A percentile compares a stretch with the other conserved stretches of the same genome.
phyloP scores from a whole-genome alignment of 2,797 vertebrate genomes.

The Loriculus beryllinus region DNA sequence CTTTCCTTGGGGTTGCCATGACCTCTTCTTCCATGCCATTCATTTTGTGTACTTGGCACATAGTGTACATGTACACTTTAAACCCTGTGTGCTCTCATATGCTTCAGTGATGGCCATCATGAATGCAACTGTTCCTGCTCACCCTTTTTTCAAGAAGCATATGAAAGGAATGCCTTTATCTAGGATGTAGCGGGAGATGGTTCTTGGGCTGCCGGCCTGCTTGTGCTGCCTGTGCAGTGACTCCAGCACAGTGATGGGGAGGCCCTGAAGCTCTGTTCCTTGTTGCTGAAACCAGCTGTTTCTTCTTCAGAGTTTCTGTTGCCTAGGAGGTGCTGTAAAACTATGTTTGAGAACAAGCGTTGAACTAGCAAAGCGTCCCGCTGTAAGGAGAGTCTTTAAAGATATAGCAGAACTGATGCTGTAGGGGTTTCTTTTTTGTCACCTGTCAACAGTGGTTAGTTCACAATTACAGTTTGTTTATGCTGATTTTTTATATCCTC shows the following conservation, averaged over 20 bases:
- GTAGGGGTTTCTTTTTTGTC: not conserved
- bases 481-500: not conserved
- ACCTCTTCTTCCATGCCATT: not conserved
- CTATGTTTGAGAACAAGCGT: not conserved
- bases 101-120: not conserved
- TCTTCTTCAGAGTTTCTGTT: not conserved
- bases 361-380: not conserved
- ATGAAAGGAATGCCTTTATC: not conserved
- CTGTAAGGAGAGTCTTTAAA: not conserved
- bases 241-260: not conserved
- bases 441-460: not conserved
- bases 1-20: not conserved
- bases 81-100: not conserved
- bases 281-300: not conserved
- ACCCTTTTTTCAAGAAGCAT: not conserved
- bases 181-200: fast-evolving
- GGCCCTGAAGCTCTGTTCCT: not conserved
- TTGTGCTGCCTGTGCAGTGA: not conserved
- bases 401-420: not conserved
- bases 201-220: not conserved
- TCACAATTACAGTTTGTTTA: not conserved
- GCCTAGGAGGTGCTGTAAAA: not conserved
- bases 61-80: not conserved
- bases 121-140: not conserved
- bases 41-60: not conserved